Evolutionary conservation across 2,113 vertebrate genomes (phyloP).

Genomic region (Pelecanus crispus): DNA sequence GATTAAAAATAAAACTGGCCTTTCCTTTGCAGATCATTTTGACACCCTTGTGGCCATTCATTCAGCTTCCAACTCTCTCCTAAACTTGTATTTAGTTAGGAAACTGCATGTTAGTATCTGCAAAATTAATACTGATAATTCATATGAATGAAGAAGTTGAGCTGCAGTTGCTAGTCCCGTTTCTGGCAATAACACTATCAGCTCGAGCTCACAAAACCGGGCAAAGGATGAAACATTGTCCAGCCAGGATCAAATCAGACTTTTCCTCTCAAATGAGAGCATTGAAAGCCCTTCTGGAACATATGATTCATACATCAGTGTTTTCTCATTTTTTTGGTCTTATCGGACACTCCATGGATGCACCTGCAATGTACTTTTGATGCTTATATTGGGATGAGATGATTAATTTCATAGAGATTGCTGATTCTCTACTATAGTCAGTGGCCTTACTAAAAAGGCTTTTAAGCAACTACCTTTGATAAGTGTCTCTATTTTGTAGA

Average conservation of each 20-base stretch:
- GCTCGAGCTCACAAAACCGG: background rate
- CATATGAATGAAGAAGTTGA: background rate
- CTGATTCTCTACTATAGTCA: background rate
- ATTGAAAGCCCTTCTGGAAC: background rate
- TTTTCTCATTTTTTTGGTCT: background rate
- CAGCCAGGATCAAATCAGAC: background rate
- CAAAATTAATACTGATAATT: background rate
- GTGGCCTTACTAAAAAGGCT: background rate
- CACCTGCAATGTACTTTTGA: background rate
- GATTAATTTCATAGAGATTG: background rate
- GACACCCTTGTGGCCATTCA: background rate
- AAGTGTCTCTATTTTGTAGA: background rate
- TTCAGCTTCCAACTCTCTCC: background rate
- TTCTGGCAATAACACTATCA: background rate
- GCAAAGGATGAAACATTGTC: background rate
- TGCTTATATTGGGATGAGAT: background rate
- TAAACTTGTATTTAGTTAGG: background rate
- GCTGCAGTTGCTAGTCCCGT: fast-evolving
- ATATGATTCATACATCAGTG: background rate
- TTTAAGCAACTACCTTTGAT: background rate
- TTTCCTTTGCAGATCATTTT: background rate
- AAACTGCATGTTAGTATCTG: background rate
- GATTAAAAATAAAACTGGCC: background rate
- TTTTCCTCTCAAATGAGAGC: background rate
- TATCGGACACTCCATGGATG: background rate